Evolutionary conservation across 1,140 invertebrate species (phyloP), one percentile per base, ranked within the genome.

Genomic region (Dermatophagoides farinae): DNA sequence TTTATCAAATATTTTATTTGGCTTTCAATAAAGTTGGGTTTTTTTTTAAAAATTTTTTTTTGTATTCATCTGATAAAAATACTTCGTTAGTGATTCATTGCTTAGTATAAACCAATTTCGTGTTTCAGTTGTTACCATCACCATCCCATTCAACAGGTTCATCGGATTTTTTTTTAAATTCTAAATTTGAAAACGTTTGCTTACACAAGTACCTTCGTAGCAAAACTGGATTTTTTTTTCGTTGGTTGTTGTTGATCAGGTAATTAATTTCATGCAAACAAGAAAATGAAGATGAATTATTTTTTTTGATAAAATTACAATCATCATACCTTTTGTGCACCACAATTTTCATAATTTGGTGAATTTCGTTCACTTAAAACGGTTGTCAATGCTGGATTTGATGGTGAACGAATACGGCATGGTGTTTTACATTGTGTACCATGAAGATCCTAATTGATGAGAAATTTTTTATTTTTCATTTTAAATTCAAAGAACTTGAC

Each of bases 291-390:
- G 43, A 44, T n/a, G n/a, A n/a, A n/a, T 16, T 44, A 20, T n/a
- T 44, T 44, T 44, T 2, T 20, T 53, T 31, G 20, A 53, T 53
- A n/a, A 53, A n/a, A n/a, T n/a, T n/a, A 53, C 23, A 53, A 53
- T 53, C 39, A 12, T 23, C 53, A 25, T 55, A 40, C 31, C 31
- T 55, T 55, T n/a, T 38, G 11, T 49, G 12, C 1, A 18, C 57
- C 57, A 58, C 57, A 58, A 11, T 1, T 23, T 31, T 58, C 57
- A 31, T 58, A 58, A 14, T 44, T 16, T 44, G 57, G 57, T 2
- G 57, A 58, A 20, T 20, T 23, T 49, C 44, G 57, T 14, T 14
- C 16, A 18, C 25, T 20, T 38, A 58, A 46, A 43, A 18, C 22
- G 11, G 16, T 23, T 10, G 39, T 46, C 39, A 58, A 46, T n/a